phyloP scores from a whole-genome alignment of 1,140 invertebrate species.

The Bombus impatiens region DNA sequence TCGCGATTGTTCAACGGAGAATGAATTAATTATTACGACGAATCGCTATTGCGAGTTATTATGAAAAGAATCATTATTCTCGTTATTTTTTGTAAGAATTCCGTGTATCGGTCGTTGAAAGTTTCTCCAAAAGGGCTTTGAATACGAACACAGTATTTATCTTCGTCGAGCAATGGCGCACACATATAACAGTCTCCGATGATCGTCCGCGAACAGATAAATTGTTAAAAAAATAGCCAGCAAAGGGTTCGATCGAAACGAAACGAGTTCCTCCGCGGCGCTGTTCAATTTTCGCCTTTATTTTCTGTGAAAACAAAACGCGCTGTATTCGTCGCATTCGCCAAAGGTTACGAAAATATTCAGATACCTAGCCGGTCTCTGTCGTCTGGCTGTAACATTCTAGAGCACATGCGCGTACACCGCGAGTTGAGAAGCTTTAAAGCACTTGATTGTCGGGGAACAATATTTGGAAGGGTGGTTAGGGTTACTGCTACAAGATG shows the following conservation, averaged over 20 bases:
- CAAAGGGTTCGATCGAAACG: slow-evolving; percentile 1
- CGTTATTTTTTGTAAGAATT: neutral
- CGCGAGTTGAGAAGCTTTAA: slow-evolving; percentile 45
- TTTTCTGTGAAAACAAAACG: slow-evolving; percentile 74
- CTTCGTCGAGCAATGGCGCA: slow-evolving; percentile 25
- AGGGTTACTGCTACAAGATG: slow-evolving; percentile 43
- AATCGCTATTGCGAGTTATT: neutral
- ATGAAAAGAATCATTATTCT: neutral
- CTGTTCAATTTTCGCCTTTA: slow-evolving; percentile 66
- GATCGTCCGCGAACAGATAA: slow-evolving; percentile 45
- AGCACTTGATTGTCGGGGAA: slow-evolving; percentile 58
- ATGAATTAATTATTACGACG: neutral
- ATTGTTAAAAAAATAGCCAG: slow-evolving; percentile 67
- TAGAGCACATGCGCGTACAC: no score
- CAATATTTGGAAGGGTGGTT: slow-evolving; percentile 64
- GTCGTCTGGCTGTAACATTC: neutral
- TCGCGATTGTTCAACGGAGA: neutral
- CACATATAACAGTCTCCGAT: slow-evolving; percentile 38
- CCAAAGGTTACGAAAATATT: slow-evolving; percentile 67
- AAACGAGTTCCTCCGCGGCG: slow-evolving; percentile 56
- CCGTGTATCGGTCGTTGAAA: neutral
- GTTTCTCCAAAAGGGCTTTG: slow-evolving; percentile 18
- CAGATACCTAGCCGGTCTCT: slow-evolving; percentile 36
- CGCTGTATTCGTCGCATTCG: slow-evolving; percentile 51
- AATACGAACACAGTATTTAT: slow-evolving; percentile 35